Conservation (phyloP, 2,113 vertebrate species). For the Alces alces region DNA sequence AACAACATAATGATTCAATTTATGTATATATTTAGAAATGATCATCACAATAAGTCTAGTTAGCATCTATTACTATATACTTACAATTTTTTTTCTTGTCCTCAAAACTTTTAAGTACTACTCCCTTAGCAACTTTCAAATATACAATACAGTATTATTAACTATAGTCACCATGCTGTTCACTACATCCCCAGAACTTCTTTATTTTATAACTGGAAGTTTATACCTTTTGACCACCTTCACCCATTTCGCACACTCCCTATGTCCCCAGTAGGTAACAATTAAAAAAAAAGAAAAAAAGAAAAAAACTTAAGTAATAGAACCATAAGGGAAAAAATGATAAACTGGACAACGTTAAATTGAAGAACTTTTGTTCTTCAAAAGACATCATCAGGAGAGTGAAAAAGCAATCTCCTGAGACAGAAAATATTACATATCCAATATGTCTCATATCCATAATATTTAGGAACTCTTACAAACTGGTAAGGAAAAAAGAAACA, state of each 20-base stretch:
- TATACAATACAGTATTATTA: background rate
- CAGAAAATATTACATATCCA: background rate
- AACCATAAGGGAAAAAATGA: background rate
- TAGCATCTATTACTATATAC: background rate
- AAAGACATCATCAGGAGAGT: background rate
- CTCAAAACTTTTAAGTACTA: background rate
- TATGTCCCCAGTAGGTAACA: background rate
- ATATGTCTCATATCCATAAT: background rate
- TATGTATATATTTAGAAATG: background rate
- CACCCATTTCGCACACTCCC: background rate
- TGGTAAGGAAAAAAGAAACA: background rate
- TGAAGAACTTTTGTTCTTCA: background rate
- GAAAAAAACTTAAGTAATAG: background rate
- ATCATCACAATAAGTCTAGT: background rate
- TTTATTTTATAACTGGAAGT: background rate
- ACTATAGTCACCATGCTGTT: background rate
- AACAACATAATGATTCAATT: background rate
- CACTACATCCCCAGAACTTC: background rate
- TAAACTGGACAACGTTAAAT: background rate
- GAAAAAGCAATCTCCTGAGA: background rate
- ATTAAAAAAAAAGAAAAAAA: background rate
- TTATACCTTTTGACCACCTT: background rate
- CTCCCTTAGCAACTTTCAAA: background rate
- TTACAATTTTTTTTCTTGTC: background rate
- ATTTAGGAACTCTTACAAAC: background rate